phyloP scores from a whole-genome alignment of 2,113 vertebrate species.

The Pseudorectes ferrugineus region DNA sequence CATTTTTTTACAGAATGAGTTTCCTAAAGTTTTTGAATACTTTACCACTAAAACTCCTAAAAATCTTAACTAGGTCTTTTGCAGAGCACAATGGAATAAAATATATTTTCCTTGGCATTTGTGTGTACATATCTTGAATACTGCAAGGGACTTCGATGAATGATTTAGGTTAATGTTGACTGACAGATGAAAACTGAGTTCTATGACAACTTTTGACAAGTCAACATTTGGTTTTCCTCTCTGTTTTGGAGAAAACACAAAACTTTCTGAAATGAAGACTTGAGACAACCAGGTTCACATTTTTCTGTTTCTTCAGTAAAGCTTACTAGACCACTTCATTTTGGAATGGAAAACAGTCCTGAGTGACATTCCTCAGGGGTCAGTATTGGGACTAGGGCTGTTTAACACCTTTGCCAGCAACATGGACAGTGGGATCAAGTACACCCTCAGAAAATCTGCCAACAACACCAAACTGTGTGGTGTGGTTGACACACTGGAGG shows the following conservation, averaged over 20 bases:
- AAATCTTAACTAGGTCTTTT: background rate
- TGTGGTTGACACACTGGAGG: background rate
- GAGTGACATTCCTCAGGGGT: background rate
- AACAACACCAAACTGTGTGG: background rate
- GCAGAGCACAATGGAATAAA: background rate
- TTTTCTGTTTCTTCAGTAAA: background rate
- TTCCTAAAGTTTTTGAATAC: background rate
- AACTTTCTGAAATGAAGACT: background rate
- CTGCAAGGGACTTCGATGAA: background rate
- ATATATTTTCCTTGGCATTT: background rate
- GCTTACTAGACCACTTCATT: background rate
- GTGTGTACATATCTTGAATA: background rate
- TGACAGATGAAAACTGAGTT: conserved; percentile 1
- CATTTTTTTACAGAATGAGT: background rate
- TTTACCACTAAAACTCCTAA: background rate
- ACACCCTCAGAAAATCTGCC: background rate
- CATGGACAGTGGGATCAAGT: background rate
- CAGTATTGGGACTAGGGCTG: accelerated
- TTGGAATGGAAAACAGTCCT: background rate
- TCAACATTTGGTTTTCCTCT: background rate
- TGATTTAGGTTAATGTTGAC: conserved; percentile 1
- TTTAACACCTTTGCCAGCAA: background rate
- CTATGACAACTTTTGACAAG: background rate
- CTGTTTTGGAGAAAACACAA: background rate
- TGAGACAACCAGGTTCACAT: background rate